A percentile compares a stretch with the other conserved stretches of the same genome.
phyloP scores from a whole-genome alignment of 2,113 vertebrate genomes.

The Cygnus atratus region DNA sequence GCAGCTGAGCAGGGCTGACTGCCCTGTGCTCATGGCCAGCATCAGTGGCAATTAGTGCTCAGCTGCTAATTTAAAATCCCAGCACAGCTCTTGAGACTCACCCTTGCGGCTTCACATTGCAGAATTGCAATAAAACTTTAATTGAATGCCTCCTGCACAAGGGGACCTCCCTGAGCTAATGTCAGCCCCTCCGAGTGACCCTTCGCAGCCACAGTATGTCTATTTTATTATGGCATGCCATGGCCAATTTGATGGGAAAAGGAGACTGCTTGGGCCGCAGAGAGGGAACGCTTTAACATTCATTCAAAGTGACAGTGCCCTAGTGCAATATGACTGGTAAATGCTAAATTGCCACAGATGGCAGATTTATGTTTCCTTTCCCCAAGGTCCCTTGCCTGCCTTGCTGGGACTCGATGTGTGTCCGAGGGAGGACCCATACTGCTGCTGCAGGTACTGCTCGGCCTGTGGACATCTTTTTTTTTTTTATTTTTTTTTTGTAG shows the following conservation, averaged over 20 bases:
- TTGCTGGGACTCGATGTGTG: not conserved
- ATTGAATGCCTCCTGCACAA: not conserved
- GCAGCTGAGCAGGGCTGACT: not conserved
- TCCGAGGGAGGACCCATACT: not conserved
- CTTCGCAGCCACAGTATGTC: not conserved
- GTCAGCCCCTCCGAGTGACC: not conserved
- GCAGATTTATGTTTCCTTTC: not conserved
- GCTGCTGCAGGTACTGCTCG: not conserved
- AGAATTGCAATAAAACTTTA: not conserved
- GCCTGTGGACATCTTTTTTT: not conserved
- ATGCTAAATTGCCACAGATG: constrained; percentile 38
- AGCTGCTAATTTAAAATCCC: not conserved
- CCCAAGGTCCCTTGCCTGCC: not conserved
- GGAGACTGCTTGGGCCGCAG: not conserved
- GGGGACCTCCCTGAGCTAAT: not conserved
- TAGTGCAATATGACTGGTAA: not conserved
- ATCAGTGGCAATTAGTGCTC: not conserved
- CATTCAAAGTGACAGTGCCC: not conserved
- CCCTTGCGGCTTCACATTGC: not conserved
- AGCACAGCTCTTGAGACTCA: not conserved
- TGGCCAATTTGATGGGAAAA: not conserved
- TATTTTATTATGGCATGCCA: not conserved
- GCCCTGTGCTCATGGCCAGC: not conserved
- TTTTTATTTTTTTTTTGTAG: not conserved
- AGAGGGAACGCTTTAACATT: not conserved